phyloP scores from a whole-genome alignment of 2,113 vertebrate species.

The Siphamia tubifer region DNA sequence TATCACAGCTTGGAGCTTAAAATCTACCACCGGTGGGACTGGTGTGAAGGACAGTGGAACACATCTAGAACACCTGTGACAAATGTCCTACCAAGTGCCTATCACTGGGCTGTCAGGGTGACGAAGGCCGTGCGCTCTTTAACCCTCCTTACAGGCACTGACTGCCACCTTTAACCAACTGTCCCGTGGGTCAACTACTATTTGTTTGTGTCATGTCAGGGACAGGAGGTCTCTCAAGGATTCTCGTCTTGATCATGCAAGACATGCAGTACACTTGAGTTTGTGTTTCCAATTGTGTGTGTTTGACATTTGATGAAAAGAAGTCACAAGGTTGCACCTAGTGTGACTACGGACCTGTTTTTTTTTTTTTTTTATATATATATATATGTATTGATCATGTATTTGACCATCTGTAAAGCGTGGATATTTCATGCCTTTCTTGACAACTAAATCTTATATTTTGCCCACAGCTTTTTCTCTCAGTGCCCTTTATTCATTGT shows the following conservation, averaged over 20 bases:
- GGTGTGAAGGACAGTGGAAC: slow-evolving; percentile 19
- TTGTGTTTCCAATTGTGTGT: neutral
- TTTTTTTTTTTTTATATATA: too few species aligned
- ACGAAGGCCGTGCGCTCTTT: slow-evolving; percentile 38
- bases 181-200: slow-evolving; percentile 33
- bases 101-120: slow-evolving; percentile 33
- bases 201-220: slow-evolving; percentile 57
- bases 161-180: slow-evolving; percentile 42
- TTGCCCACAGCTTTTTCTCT: neutral
- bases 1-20: neutral
- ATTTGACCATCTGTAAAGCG: neutral
- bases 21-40: neutral
- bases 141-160: slow-evolving; percentile 26
- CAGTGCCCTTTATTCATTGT: neutral
- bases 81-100: slow-evolving; percentile 31
- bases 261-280: neutral
- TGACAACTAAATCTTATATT: too few species aligned
- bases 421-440: too few species aligned
- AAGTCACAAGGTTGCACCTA: neutral
- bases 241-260: slow-evolving; percentile 3
- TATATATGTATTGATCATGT: neutral
- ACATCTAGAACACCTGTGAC: slow-evolving; percentile 16
- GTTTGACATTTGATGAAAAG: neutral
- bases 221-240: slow-evolving; percentile 33
- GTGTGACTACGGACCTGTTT: neutral